Evolutionary conservation across 1,140 invertebrate genomes (phyloP), one percentile per base, ranked within the genome.

Genomic region (Brachystomella parvula): DNA sequence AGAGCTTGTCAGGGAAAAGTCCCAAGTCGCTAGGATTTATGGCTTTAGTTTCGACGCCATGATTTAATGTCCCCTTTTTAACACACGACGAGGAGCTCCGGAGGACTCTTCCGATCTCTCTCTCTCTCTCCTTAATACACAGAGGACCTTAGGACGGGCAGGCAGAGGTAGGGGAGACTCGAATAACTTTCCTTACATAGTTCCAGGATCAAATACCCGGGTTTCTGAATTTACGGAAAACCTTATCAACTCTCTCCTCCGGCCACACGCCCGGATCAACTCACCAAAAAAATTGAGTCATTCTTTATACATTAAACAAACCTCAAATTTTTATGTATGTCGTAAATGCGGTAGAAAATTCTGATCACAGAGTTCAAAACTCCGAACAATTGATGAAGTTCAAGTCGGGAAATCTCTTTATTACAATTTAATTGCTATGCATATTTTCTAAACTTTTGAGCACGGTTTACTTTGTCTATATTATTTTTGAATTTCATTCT

Each of bases 11-110:
- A 72, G 63, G 66, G 65, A 63, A 65, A 70, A 66, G 71, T 72
- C 71, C 68, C 71, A 72, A 72, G 71, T 72, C 71, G 71, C 66
- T 61, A 61, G 70, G 65, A 72, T 72, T 72, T 72, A 72, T 72
- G 66, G 66, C 49, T 63, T 72, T 68, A 68, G 71, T 72, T 72
- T 70, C 65, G 71, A 72, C 68, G 71, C 71, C 71, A 72, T 72
- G 71, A 72, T 72, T 72, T 72, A 72, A 63, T 65, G 66, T 68
- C 66, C 71, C 68, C 71, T 72, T 72, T 68, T 70, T 63, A n/a
- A 61, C 47, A 47, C 32, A 65, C 63, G 12, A 64, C 9, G 24
- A 9, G 12, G 49, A 53, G 24, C 49, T 15, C 21, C 12, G 9
- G 24, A 53, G 49, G 49, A 44, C 6, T 60, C 12, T 32, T 28